Conservation (phyloP, 2,797 vertebrate genomes). For the Leucoraja ocellata region DNA sequence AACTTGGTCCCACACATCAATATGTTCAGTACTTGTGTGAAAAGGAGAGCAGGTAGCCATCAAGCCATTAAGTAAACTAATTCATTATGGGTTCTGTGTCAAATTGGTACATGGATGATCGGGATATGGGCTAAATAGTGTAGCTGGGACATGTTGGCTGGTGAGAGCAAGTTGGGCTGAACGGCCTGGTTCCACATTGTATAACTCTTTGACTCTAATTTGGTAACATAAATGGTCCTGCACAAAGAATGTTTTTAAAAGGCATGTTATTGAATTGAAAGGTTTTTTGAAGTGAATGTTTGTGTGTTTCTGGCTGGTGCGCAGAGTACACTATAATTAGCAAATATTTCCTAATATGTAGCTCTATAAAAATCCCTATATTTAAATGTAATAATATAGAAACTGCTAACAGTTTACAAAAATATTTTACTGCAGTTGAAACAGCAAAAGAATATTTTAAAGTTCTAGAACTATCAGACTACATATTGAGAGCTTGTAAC, state of each 20-base stretch:
- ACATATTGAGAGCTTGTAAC: not conserved
- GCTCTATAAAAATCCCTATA: not conserved
- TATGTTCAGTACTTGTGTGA: not conserved
- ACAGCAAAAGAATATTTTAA: not conserved
- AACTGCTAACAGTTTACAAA: not conserved
- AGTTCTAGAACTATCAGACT: not conserved
- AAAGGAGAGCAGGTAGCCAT: slow-evolving; percentile 14
- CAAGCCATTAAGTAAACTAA: not conserved
- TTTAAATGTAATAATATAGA: not conserved
- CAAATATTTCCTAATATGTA: not conserved
- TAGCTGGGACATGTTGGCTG: no score
- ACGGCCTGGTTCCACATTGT: not conserved
- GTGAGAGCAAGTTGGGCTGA: no score
- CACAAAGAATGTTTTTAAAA: not conserved
- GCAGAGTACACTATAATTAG: not conserved
- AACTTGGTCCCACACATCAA: not conserved
- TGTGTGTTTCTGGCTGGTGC: not conserved
- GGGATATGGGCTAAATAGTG: no score
- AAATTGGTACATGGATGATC: no score
- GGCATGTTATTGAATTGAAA: not conserved
- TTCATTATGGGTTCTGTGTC: not conserved
- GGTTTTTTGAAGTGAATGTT: not conserved
- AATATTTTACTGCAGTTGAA: not conserved
- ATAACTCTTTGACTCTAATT: not conserved
- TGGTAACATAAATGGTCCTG: not conserved